Evolutionary conservation across 2,888 invertebrate genomes (phyloP), one percentile per base, ranked within the genome.

Genomic region (Orthonychiurus folsomi): DNA sequence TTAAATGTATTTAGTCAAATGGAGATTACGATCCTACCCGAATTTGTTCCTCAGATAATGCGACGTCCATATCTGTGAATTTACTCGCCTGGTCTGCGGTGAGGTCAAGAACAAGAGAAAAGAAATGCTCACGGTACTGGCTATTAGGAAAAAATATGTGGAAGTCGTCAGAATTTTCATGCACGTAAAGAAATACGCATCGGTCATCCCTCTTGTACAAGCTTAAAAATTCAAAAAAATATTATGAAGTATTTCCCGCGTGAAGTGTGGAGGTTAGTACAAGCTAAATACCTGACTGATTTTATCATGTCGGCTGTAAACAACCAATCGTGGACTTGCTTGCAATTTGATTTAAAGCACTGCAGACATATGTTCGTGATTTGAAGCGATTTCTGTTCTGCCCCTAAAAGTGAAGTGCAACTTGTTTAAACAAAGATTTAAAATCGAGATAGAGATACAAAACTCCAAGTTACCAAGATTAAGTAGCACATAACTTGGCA

Each of bases 121-220:
- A 89, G 74, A 95, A 87, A 65, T 86, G 83, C 75, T 90, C 86
- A 64, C 90, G 83, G 76, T 89, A 91, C 54, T 84, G 83, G 68
- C 87, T 85, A 1, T 96, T 95, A 1, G 99, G 94, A 73, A 99
- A 88, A 78, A 88, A 95, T 79, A 99, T 93, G 84, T 97, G 96
- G 80, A 99, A 99, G 79, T 97, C 96, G 75, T 96, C 95, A 0
- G 95, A 95, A 77, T 97, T 96, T 78, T 95, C 91, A 77, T 93
- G 90, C 47, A 99, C 97, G 78, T 99, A 99, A 0, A 99, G 82
- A 78, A 96, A 96, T 15, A 97, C 83, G 69, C 95, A 95, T 21
- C 96, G 83, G 75, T 94, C 92, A 78, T 99, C 97, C 52, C 95
- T 84, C 78, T 95, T 96, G 79, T 95, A 97, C 66, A 94, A 81